Percentiles rank a stretch among this genome's conserved stretches.
Conservation (phyloP, 2,113 vertebrate species). For the Todiramphus chloris region DNA sequence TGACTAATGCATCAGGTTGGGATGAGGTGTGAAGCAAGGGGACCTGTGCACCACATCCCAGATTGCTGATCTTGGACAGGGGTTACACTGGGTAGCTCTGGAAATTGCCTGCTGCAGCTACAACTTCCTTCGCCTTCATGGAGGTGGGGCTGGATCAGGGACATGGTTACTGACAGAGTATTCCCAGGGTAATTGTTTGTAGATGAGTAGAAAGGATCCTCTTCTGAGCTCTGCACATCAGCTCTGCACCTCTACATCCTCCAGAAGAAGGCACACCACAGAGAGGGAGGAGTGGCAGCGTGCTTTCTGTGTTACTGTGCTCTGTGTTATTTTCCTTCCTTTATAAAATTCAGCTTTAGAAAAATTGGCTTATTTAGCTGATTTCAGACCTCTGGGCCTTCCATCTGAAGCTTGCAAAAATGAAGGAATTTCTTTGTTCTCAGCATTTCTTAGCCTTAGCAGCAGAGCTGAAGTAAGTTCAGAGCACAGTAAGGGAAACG, state of each 20-base stretch:
- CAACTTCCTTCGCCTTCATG: background rate
- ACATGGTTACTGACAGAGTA: background rate
- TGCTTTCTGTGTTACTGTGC: background rate
- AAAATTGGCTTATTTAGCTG: background rate
- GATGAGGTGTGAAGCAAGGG: background rate
- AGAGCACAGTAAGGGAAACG: background rate
- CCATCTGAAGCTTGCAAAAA: background rate
- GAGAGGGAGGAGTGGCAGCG: background rate
- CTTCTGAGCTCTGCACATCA: background rate
- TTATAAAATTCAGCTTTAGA: background rate
- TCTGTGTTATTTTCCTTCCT: background rate
- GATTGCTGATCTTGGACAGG: background rate
- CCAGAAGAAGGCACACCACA: background rate
- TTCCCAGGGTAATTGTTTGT: background rate
- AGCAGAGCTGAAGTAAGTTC: background rate
- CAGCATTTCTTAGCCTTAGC: background rate
- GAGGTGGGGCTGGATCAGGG: background rate
- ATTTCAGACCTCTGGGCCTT: background rate
- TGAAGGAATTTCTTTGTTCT: slow-evolving; percentile 9
- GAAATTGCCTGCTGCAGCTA: background rate
- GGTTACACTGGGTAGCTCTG: background rate
- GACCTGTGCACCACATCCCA: background rate
- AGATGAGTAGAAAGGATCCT: background rate
- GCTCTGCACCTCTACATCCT: background rate
- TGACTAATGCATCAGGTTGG: background rate